Evolutionary conservation across 2,797 vertebrate species (phyloP).

Genomic region (Malacoraja senta): DNA sequence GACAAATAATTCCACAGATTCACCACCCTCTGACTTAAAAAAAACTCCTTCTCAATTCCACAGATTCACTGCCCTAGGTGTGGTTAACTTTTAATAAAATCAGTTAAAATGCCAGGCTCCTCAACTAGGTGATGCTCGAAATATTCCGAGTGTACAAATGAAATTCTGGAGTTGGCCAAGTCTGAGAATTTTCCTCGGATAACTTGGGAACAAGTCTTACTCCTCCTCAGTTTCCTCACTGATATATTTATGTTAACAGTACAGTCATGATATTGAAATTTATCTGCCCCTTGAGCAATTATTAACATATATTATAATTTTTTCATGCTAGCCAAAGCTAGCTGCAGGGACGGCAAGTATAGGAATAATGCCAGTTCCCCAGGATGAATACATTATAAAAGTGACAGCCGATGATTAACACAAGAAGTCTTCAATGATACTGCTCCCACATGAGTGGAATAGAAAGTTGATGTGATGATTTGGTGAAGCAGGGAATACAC

Average conservation of each 20-base stretch:
- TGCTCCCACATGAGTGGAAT: background rate
- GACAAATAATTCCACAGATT: too few relatives aligned
- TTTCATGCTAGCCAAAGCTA: background rate
- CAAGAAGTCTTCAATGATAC: background rate
- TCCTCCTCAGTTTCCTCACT: background rate
- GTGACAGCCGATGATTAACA: background rate
- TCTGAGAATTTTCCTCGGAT: background rate
- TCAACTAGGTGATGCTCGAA: background rate
- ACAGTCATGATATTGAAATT: background rate
- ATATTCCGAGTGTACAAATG: background rate
- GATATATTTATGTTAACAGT: conserved; percentile 18
- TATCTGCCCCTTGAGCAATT: background rate
- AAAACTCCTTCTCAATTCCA: too few relatives aligned
- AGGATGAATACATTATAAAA: background rate
- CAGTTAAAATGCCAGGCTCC: background rate
- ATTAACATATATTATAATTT: background rate
- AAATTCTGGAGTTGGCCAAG: background rate
- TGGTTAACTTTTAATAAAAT: background rate
- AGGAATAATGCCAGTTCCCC: background rate
- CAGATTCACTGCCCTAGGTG: too few relatives aligned
- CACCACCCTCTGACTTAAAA: too few relatives aligned
- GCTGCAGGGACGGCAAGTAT: background rate
- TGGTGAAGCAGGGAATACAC: background rate
- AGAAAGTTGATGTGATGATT: background rate
- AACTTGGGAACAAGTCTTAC: background rate